Percentiles rank a stretch among this genome's conserved stretches.
Evolutionary conservation across 1,140 invertebrate species (phyloP).

Genomic region (Magallana ariakensis): DNA sequence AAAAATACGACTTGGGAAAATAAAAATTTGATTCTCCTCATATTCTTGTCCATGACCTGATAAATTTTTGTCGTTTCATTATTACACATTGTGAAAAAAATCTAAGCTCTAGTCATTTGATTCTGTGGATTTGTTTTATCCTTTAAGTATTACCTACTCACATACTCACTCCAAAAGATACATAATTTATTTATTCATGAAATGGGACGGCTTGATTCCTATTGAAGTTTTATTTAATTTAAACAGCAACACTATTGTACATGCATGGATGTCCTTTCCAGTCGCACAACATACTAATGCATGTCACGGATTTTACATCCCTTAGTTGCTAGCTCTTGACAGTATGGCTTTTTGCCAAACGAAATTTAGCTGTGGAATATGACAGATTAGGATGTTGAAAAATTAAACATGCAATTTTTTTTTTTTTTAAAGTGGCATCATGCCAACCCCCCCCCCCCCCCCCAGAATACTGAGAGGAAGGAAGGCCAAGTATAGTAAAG

Average conservation of each 20-base stretch:
- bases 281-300: not conserved
- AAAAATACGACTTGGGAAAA: not conserved
- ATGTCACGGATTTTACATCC: conserved; percentile 8
- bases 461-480: not conserved
- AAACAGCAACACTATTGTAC: not conserved
- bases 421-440: conserved; percentile 15
- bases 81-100: conserved; percentile 13
- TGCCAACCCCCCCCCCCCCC: not conserved
- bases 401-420: conserved; percentile 29
- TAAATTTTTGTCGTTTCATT: not conserved
- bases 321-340: conserved; percentile 14
- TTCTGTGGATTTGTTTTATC: not conserved
- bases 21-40: conserved; percentile 5
- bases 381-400: conserved; percentile 38
- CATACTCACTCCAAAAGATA: too few relatives aligned
- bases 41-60: not conserved
- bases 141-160: too few relatives aligned
- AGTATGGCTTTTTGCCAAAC: conserved; percentile 35
- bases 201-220: not conserved
- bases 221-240: not conserved
- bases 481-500: not conserved
- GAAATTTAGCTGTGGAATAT: conserved; percentile 18
- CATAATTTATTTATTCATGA: not conserved
- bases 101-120: not conserved
- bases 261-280: not conserved